Evolutionary conservation across 1,140 invertebrate genomes (phyloP).

Genomic region (Bombus waltoni): DNA sequence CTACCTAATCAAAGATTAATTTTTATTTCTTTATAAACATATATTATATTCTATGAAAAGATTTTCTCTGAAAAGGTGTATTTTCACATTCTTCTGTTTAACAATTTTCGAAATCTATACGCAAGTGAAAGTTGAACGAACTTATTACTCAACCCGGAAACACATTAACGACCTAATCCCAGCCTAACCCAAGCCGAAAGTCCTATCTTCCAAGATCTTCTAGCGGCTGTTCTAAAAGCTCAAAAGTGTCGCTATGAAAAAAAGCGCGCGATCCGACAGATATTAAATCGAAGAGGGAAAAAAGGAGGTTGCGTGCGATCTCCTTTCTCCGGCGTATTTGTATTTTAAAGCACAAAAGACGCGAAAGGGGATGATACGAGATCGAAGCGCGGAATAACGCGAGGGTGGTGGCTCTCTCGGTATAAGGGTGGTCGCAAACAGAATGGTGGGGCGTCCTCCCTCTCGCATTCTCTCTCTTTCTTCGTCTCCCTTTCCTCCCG

Average conservation of each 20-base stretch:
- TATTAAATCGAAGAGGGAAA: constrained; percentile 22
- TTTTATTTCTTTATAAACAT: too few species aligned
- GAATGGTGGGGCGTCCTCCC: constrained; percentile 56
- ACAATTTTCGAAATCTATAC: too few species aligned
- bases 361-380: constrained; percentile 67
- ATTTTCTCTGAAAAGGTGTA: too few species aligned
- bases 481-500: constrained; percentile 18
- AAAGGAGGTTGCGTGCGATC: constrained; percentile 7
- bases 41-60: too few species aligned
- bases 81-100: too few species aligned
- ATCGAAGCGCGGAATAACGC: constrained; percentile 69
- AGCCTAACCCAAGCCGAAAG: too few species aligned
- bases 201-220: neutral
- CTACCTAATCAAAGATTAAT: too few species aligned
- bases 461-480: neutral
- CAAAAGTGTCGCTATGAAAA: too few species aligned
- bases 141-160: too few species aligned
- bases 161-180: too few species aligned
- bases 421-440: constrained; percentile 66
- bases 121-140: too few species aligned
- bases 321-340: constrained; percentile 50
- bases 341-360: constrained; percentile 64
- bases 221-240: neutral
- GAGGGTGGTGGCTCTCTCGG: constrained; percentile 58
- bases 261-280: too few species aligned